These are phyloP conservation scores for Hesperophylax magnus DNA, from an alignment of 1,140 invertebrate genomes.

Conservation along the genomic window DNA sequence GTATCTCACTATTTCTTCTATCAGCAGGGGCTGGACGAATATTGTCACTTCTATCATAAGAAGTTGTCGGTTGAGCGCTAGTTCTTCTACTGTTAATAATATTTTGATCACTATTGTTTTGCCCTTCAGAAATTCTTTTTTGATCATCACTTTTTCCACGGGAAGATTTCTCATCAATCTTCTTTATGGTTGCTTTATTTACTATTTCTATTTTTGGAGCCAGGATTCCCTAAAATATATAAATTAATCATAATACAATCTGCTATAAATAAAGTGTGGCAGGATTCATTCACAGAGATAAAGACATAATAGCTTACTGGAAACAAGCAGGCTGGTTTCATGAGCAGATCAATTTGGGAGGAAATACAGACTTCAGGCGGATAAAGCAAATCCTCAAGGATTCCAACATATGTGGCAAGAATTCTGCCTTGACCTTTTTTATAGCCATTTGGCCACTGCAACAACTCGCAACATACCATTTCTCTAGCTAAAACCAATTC, in stretches of 20 bases:
- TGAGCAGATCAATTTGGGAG: constrained; percentile 76
- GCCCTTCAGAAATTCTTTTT: too few relatives aligned
- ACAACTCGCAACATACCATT: constrained; percentile 74
- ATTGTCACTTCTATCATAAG: not conserved
- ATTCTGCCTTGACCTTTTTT: constrained; percentile 65
- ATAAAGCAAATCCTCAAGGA: constrained; percentile 71
- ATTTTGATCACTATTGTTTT: too few relatives aligned
- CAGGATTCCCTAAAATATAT: constrained; percentile 70
- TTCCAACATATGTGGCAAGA: constrained; percentile 75
- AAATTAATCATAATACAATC: not conserved
- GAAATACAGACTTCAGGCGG: constrained; percentile 21
- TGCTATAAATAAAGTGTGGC: too few relatives aligned
- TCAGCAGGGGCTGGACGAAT: not conserved
- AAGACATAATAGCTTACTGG: constrained; percentile 68
- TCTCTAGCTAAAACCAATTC: constrained; percentile 67
- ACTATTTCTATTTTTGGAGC: constrained; percentile 73
- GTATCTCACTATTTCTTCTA: too few relatives aligned
- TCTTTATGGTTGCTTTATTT: constrained; percentile 31
- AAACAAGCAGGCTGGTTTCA: constrained; percentile 76
- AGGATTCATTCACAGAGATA: not conserved
- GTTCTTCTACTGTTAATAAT: too few relatives aligned
- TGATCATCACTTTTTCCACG: too few relatives aligned
- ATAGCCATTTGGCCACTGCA: constrained; percentile 70
- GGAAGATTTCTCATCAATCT: constrained; percentile 14
- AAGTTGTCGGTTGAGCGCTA: too few relatives aligned